Percentiles rank a stretch among this genome's conserved stretches.
Conservation (phyloP, 2,113 vertebrate genomes). For the Elaphurus davidianus region DNA sequence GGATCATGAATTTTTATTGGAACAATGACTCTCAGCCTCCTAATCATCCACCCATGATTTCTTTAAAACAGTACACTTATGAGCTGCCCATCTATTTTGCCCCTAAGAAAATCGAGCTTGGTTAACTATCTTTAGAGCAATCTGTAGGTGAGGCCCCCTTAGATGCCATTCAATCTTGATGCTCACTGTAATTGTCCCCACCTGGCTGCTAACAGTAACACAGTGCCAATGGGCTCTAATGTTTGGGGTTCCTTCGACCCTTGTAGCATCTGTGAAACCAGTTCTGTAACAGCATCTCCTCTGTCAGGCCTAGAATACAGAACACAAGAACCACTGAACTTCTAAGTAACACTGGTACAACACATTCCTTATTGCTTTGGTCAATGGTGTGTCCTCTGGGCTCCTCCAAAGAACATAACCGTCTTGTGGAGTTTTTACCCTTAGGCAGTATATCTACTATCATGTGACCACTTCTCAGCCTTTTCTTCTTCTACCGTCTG, state of each 20-base stretch:
- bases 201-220: not conserved
- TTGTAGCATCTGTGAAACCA: not conserved
- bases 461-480: not conserved
- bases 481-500: not conserved
- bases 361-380: not conserved
- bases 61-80: not conserved
- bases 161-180: not conserved
- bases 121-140: not conserved
- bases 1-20: not conserved
- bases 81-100: not conserved
- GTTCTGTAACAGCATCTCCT: not conserved
- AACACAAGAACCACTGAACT: not conserved
- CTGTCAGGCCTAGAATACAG: not conserved
- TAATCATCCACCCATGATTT: not conserved
- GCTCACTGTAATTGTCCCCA: not conserved
- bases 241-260: not conserved
- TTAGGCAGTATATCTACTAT: not conserved
- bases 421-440: not conserved
- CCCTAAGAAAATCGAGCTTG: not conserved
- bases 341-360: not conserved
- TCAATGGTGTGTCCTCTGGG: not conserved
- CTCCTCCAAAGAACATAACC: not conserved
- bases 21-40: not conserved
- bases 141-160: not conserved
- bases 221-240: not conserved